Base-by-base conservation (phyloP, 2,113 vertebrate genomes). In the Serilophus lunatus region DNA sequence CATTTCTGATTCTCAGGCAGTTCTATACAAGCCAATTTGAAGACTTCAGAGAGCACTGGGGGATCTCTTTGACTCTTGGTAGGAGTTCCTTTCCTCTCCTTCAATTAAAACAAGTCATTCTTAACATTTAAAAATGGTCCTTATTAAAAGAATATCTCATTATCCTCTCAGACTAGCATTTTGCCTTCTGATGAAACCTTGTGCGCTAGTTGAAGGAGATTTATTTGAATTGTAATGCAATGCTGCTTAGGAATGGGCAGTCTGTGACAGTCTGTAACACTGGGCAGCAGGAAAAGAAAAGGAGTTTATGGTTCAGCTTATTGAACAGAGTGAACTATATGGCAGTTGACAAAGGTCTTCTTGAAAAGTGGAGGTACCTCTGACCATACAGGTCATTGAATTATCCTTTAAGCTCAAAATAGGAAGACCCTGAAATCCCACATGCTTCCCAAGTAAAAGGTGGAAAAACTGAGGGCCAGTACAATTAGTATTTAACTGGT, bases 101-200 rank as follows among this genome's bases (percentile, higher is more conserved):
- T 96, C 91, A 92, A 96, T 88, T 94, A 93, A 95, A 97, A 92
- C 40, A 87, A 96, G 65, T 54, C 69, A 90, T 95, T 95, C 93
- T 94, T 76, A 95, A 95, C 86, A 90, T 96, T 90, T 64, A 76
- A 82, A 96, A 90, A 93, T 68, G 78, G 54, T 71, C 64, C 72
- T 91, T 94, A 92, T 93, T 91, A 60, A 93, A 93, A 96, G 45
- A 95, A 91, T 92, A 19, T 72, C 92, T 96, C 92, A 94, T 95
- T 96, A 95, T 92, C 86, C 91, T 95, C 92, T 96, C 86, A 93
- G 86, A 84, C 83, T 88, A 88, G 50, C 6, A 0, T 86, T 94
- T 77, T 76, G 80, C 78, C 75, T 94, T 93, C 83, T 92, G 76
- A 94, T 77, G 93, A 86, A 94, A 80, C 57, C 94, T 83, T 86